A percentile compares a stretch with the other conserved stretches of the same genome.
Conservation (phyloP, 1,140 invertebrate genomes). For the Heliconius melpomene region DNA sequence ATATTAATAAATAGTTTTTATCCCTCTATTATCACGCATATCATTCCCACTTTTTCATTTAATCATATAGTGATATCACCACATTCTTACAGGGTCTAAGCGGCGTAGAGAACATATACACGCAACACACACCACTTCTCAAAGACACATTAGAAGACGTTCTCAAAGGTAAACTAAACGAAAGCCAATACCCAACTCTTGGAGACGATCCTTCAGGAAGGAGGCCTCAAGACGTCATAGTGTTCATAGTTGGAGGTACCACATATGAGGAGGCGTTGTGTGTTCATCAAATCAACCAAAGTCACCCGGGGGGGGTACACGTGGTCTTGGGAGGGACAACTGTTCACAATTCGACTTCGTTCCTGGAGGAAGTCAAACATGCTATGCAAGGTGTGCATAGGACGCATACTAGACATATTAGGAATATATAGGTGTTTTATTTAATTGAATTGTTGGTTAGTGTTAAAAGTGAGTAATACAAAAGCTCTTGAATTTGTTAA, state of each 20-base stretch:
- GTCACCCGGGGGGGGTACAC: slow-evolving; percentile 87
- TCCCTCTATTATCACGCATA: too few species aligned
- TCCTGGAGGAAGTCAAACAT: slow-evolving; percentile 86
- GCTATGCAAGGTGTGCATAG: slow-evolving; percentile 81
- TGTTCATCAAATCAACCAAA: slow-evolving; percentile 92
- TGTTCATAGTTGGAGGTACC: slow-evolving; percentile 97
- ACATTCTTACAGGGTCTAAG: slow-evolving; percentile 85
- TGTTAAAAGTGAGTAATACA: too few species aligned
- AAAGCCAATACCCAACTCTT: slow-evolving; percentile 91
- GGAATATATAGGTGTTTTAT: slow-evolving; percentile 47
- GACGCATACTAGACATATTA: slow-evolving; percentile 78
- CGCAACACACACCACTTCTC: slow-evolving; percentile 94
- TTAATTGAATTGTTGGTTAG: too few species aligned
- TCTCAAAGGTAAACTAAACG: slow-evolving; percentile 92
- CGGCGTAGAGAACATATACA: slow-evolving; percentile 98
- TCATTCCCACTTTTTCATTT: too few species aligned
- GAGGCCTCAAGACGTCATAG: slow-evolving; percentile 93
- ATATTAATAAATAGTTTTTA: too few species aligned
- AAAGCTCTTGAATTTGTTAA: too few species aligned
- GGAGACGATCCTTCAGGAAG: slow-evolving; percentile 82
- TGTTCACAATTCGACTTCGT: slow-evolving; percentile 93
- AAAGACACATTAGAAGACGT: slow-evolving; percentile 94
- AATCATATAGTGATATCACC: too few species aligned
- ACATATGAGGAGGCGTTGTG: slow-evolving; percentile 97
- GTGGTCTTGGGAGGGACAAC: slow-evolving; percentile 95